Percentiles rank a stretch among this genome's conserved stretches.
Conservation (phyloP, 2,113 vertebrate species). For the Mesoclemmys tuberculata region DNA sequence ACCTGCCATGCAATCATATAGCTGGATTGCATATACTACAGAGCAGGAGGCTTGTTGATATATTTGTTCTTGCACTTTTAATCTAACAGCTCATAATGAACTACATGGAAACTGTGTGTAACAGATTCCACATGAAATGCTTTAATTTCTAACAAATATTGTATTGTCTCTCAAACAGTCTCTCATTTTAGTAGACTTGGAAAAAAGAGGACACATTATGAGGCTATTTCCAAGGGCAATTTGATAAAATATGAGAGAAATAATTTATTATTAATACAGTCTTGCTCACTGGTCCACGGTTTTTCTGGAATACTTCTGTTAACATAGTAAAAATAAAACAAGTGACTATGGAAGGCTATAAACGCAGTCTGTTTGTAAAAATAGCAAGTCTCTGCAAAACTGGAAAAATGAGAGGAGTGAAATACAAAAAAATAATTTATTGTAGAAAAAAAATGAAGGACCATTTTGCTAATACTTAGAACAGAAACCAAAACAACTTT, state of each 20-base stretch:
- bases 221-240: background rate
- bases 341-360: background rate
- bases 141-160: background rate
- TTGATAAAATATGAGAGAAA: background rate
- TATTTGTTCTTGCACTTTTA: background rate
- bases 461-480: background rate
- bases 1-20: background rate
- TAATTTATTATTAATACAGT: background rate
- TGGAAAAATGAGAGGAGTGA: background rate
- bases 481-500: background rate
- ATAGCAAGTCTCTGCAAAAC: background rate
- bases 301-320: background rate
- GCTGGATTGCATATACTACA: background rate
- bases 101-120: background rate
- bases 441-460: background rate
- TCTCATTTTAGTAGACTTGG: background rate
- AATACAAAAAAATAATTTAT: background rate
- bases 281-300: background rate
- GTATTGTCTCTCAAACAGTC: background rate
- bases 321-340: background rate
- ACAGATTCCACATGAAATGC: background rate
- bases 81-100: background rate
- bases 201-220: background rate
- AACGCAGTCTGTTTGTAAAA: background rate
- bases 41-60: background rate